Evolutionary conservation across 2,888 invertebrate species (phyloP).

Genomic region (Drosophila hamatofila): DNA sequence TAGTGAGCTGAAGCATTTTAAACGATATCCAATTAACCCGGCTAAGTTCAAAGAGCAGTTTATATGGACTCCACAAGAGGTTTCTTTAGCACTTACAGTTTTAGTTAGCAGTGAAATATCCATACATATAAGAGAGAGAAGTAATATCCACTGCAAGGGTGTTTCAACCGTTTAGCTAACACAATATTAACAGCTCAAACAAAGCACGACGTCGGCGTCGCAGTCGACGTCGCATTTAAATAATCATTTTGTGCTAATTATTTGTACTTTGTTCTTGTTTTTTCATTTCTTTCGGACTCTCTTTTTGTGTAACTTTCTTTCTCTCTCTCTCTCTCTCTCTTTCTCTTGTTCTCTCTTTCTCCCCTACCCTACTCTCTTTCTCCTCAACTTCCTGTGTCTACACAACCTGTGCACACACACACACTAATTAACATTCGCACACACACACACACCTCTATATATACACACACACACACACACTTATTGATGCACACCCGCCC

Average conservation of each 20-base stretch:
- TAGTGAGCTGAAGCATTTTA: not conserved
- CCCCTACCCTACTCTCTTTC: constrained; percentile 15
- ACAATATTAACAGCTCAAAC: constrained; percentile 7
- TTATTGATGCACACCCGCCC: constrained; percentile 21
- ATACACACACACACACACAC: constrained; percentile 32
- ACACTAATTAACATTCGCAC: constrained; percentile 25
- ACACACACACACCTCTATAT: not conserved
- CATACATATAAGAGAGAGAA: not conserved
- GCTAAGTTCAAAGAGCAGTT: not conserved
- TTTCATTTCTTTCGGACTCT: constrained; percentile 37
- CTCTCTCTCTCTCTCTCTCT: constrained; percentile 22
- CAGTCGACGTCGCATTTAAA: constrained; percentile 31
- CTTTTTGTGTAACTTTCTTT: constrained; percentile 30
- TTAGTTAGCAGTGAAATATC: not conserved
- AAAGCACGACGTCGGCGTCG: constrained; percentile 29
- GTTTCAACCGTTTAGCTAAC: not conserved
- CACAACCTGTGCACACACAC: constrained; percentile 20
- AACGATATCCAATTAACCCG: not conserved
- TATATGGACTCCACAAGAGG: not conserved
- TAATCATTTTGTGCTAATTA: constrained; percentile 62
- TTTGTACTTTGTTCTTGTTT: constrained; percentile 59
- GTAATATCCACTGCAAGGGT: constrained; percentile 11
- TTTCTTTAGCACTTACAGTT: not conserved
- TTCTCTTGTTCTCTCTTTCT: constrained; percentile 30
- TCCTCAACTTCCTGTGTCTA: constrained; percentile 2